Conservation (phyloP, 1,140 invertebrate genomes). For the Trissolcus basalis region DNA sequence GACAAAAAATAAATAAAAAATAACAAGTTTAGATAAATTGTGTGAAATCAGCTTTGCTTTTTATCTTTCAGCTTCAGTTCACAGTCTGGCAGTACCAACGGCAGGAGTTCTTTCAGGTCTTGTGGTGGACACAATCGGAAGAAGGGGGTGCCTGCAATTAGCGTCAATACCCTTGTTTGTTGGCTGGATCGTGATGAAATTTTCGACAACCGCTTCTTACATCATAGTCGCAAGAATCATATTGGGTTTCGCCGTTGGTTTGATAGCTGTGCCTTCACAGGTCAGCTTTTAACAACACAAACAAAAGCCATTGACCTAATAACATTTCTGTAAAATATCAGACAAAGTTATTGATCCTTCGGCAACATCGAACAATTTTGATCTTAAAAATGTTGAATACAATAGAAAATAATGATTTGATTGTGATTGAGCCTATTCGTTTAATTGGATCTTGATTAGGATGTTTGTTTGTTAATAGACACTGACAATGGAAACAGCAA, state of each 20-base stretch:
- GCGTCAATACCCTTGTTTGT: conserved; percentile 78
- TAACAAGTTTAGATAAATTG: too few relatives aligned
- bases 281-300: conserved; percentile 67
- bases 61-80: conserved; percentile 79
- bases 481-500: conserved; percentile 83
- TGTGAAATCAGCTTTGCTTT: conserved; percentile 25
- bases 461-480: conserved; percentile 73
- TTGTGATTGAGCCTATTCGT: too few relatives aligned
- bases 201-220: conserved; percentile 77
- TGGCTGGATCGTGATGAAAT: conserved; percentile 81
- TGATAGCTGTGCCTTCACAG: conserved; percentile 82
- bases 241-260: conserved; percentile 82
- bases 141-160: conserved; percentile 78
- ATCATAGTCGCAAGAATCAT: conserved; percentile 81
- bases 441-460: neutral
- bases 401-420: too few relatives aligned
- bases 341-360: too few relatives aligned
- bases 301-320: neutral
- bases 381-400: too few relatives aligned
- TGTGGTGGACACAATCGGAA: conserved; percentile 80
- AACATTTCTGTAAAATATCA: neutral
- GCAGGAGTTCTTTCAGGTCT: conserved; percentile 81
- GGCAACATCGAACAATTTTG: too few relatives aligned
- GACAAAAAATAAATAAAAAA: too few relatives aligned
- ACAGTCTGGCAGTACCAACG: conserved; percentile 81